Conservation (phyloP, 23 tunicate species). For the Ciona savignyi region DNA sequence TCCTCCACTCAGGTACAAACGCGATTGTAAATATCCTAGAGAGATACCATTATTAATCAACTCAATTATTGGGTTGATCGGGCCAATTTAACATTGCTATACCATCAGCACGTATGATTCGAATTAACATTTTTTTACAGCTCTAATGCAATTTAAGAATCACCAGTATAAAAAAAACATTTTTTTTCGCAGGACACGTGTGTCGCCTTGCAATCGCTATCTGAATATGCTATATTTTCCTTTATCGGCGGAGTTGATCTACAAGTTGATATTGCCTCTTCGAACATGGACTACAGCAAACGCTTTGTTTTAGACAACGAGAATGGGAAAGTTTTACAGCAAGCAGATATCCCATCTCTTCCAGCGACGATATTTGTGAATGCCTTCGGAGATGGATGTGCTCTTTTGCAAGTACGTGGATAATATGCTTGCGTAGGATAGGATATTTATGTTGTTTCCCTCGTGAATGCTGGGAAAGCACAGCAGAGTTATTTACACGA, state of each 20-base stretch:
- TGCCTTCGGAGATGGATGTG: slow-evolving; percentile 93
- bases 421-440: too few relatives aligned
- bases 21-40: too few relatives aligned
- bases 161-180: too few relatives aligned
- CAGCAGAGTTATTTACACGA: too few relatives aligned
- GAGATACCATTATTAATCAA: too few relatives aligned
- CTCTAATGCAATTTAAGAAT: too few relatives aligned
- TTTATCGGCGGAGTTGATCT: slow-evolving; percentile 77
- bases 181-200: slow-evolving; percentile 79
- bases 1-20: slow-evolving; percentile 78
- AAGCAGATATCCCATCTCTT: slow-evolving; percentile 40
- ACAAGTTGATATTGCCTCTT: slow-evolving; percentile 34
- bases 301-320: slow-evolving; percentile 57
- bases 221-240: slow-evolving; percentile 80
- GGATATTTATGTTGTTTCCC: too few relatives aligned
- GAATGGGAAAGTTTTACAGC: slow-evolving; percentile 76
- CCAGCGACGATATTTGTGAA: slow-evolving; percentile 65
- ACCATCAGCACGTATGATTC: too few relatives aligned
- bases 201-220: slow-evolving; percentile 86
- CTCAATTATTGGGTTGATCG: too few relatives aligned
- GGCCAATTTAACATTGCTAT: too few relatives aligned
- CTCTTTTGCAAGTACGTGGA: slow-evolving; percentile 83
- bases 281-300: slow-evolving; percentile 24
- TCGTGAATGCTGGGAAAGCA: too few relatives aligned
- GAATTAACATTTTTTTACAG: too few relatives aligned